Conservation (phyloP, 2,888 invertebrate species). For the Philonicus albiceps region DNA sequence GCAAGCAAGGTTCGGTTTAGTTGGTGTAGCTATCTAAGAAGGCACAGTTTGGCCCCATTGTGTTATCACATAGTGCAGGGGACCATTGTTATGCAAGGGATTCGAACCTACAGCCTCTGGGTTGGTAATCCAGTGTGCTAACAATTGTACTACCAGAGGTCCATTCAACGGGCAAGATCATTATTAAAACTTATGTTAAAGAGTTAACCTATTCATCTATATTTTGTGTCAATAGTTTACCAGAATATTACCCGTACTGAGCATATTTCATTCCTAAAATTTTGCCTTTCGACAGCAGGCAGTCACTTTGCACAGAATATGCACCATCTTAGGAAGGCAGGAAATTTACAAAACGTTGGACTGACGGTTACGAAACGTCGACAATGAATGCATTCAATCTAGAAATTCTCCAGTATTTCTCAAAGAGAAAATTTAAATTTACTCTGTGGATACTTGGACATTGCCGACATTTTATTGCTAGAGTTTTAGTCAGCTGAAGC, state of each 20-base stretch:
- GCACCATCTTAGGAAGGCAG: background rate
- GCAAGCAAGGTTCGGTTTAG: no score
- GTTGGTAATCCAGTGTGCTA: no score
- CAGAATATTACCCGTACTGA: background rate
- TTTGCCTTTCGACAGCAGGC: background rate
- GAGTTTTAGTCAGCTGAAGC: conserved; percentile 27
- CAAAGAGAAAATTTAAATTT: conserved; percentile 28
- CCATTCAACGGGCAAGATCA: background rate
- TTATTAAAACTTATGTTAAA: background rate
- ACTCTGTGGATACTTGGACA: conserved; percentile 16
- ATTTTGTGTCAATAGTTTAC: background rate
- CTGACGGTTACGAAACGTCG: background rate
- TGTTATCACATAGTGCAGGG: no score
- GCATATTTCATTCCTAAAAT: background rate
- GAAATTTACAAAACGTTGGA: background rate
- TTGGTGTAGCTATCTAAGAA: no score
- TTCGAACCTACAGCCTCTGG: no score
- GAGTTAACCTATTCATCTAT: background rate
- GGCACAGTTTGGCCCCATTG: no score
- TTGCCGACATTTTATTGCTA: conserved; percentile 33
- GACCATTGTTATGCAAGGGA: no score
- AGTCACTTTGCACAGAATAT: background rate
- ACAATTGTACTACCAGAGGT: no score
- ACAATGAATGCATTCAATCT: background rate
- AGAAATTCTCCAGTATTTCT: background rate